A percentile compares a stretch with the other conserved stretches of the same genome.
These are phyloP conservation scores for Nannospalax galili DNA, from an alignment of 2,113 vertebrate genomes.

Conservation along the genomic window DNA sequence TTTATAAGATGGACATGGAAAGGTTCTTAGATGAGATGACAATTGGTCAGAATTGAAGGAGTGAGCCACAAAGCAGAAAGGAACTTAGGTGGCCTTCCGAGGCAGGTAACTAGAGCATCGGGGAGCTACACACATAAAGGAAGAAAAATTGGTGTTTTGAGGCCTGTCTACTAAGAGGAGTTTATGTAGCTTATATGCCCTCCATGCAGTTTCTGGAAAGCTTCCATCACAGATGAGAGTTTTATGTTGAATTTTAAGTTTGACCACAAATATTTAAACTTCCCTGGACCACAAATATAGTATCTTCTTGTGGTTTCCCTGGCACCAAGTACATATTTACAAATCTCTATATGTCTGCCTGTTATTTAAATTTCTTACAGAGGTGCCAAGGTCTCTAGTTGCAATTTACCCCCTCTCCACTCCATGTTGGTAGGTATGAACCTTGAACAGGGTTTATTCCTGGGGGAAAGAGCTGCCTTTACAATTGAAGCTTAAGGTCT, in stretches of 20 bases:
- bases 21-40: background rate
- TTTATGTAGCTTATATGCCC: constrained; percentile 79
- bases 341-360: constrained; percentile 86
- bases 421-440: background rate
- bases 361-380: constrained; percentile 86
- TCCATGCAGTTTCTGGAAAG: constrained; percentile 83
- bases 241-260: constrained; percentile 88
- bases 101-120: rapidly evolving
- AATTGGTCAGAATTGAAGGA: background rate
- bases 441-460: constrained; percentile 45
- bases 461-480: constrained; percentile 36
- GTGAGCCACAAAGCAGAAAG: background rate
- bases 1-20: background rate
- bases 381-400: constrained; percentile 82
- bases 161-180: constrained; percentile 63
- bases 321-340: constrained; percentile 84
- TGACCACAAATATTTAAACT: constrained; percentile 90
- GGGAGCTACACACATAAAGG: background rate
- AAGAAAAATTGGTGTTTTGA: constrained; percentile 65
- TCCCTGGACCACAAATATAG: constrained; percentile 86
- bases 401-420: constrained; percentile 6
- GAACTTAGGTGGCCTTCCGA: background rate
- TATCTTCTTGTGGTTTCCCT: constrained; percentile 87
- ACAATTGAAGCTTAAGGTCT: constrained; percentile 56
- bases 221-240: constrained; percentile 85